A percentile compares a stretch with the other conserved stretches of the same genome.
Conservation (phyloP, 2,113 vertebrate species). For the Opisthocomus hoazin region DNA sequence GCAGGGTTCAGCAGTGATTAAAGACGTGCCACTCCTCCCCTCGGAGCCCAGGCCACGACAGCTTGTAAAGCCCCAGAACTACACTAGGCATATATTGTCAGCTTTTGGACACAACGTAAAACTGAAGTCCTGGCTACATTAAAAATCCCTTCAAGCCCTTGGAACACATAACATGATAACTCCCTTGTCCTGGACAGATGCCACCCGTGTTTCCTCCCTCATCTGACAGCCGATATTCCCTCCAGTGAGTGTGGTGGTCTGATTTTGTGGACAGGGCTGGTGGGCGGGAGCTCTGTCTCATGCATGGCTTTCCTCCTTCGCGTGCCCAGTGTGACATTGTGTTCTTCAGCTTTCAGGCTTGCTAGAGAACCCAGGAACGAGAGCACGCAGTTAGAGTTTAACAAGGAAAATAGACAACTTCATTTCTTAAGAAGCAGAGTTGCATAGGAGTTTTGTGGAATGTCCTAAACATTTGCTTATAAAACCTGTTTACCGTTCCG, state of each 20-base stretch:
- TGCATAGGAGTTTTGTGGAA: not conserved
- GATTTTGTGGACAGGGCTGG: not conserved
- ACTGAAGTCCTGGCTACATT: not conserved
- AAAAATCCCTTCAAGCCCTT: not conserved
- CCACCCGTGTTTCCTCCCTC: not conserved
- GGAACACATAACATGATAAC: not conserved
- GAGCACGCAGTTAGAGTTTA: not conserved
- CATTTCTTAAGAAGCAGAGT: not conserved
- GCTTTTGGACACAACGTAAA: not conserved
- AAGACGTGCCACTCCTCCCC: not conserved
- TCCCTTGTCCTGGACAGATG: not conserved
- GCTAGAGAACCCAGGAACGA: not conserved
- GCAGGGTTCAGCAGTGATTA: not conserved
- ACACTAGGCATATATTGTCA: not conserved
- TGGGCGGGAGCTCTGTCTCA: not conserved
- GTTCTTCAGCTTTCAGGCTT: not conserved
- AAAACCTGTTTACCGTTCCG: not conserved
- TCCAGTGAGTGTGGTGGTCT: not conserved
- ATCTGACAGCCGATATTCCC: not conserved
- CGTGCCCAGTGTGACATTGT: accelerated
- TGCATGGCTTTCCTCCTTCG: not conserved
- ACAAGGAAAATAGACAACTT: not conserved
- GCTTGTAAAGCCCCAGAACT: not conserved
- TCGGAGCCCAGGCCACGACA: not conserved
- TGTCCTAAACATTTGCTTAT: not conserved